Base-by-base conservation (phyloP, 2,797 vertebrate species). In the Lagodon rhomboides region DNA sequence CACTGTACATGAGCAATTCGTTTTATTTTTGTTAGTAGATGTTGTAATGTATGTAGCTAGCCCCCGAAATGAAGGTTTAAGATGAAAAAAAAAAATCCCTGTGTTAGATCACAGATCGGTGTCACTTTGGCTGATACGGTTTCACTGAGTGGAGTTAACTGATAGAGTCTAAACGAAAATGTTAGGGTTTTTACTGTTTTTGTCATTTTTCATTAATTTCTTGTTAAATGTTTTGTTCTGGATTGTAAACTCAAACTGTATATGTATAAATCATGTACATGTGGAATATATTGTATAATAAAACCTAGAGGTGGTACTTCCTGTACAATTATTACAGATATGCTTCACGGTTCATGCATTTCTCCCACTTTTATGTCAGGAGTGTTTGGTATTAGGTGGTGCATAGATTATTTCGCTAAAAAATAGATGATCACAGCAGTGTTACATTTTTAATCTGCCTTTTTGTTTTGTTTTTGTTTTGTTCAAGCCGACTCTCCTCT, bases 241-340 rank as follows among this genome's bases (percentile, higher is more conserved):
- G 12, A 68, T 66, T 85, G 50, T 80, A 79, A 84, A 80, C 56
- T 75, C 25, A 82, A 89, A 86, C 59, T 80, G 77, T 90, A 69
- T 72, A 64, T 87, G 64, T 86, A 68, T 78, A 82, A 84, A 68
- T 55, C 18, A 85, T 85, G 72, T 86, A 85, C 64, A 84, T 72
- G 86, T 92, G 77, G 43, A 75, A 87, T 69, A 87, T 74, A 73
- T 81, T 89, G 85, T 72, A 80, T 76, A 94, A 90, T 90, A 91
- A 93, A 93, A 89, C 43, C 20, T 92, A 92, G 90, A 84, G 55
- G 84, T 79, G 34, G 76, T 79, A 1, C 75, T 76, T 75, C 76
- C 56, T 76, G 66, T 80, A 73, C 55, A 66, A 27, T 58, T 49
- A 71, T 55, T 55, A 30, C 2, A 82, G 15, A 80, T 54, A 61